Conservation (phyloP, 2,888 invertebrate species). For the Galerucella nymphaeae region DNA sequence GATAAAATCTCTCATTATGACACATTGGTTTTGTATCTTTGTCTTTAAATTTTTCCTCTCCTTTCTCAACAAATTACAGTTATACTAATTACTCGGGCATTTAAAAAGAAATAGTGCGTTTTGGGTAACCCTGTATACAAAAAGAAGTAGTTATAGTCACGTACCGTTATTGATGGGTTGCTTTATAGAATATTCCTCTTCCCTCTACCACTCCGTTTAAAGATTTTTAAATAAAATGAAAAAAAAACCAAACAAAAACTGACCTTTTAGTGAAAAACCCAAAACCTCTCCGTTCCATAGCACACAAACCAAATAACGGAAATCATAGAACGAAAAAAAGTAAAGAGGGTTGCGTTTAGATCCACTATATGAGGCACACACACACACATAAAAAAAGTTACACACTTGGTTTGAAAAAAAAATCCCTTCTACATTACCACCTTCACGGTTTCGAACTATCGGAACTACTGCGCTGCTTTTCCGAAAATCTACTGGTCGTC, state of each 20-base stretch:
- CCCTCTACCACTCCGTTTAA: slow-evolving; percentile 25
- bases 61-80: slow-evolving; percentile 1
- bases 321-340: slow-evolving; percentile 39
- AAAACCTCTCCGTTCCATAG: slow-evolving; percentile 84
- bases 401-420: slow-evolving; percentile 26
- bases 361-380: slow-evolving; percentile 15
- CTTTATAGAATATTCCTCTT: slow-evolving; percentile 27
- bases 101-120: neutral
- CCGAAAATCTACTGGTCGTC: slow-evolving; percentile 55
- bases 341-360: slow-evolving; percentile 20
- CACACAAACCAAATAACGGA: slow-evolving; percentile 61
- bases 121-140: slow-evolving; percentile 22
- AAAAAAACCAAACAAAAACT: slow-evolving; percentile 68
- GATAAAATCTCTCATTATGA: slow-evolving; percentile 2
- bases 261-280: slow-evolving; percentile 86
- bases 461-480: slow-evolving; percentile 36
- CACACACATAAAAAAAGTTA: slow-evolving; percentile 20
- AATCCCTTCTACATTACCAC: slow-evolving; percentile 40
- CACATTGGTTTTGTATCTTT: neutral
- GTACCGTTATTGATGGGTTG: slow-evolving; percentile 22
- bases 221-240: slow-evolving; percentile 59
- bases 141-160: slow-evolving; percentile 15
- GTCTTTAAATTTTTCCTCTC: neutral
- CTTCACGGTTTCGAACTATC: slow-evolving; percentile 35
- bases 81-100: neutral